phyloP scores from a whole-genome alignment of 2,888 invertebrate genomes.

The Cinara cedri region DNA sequence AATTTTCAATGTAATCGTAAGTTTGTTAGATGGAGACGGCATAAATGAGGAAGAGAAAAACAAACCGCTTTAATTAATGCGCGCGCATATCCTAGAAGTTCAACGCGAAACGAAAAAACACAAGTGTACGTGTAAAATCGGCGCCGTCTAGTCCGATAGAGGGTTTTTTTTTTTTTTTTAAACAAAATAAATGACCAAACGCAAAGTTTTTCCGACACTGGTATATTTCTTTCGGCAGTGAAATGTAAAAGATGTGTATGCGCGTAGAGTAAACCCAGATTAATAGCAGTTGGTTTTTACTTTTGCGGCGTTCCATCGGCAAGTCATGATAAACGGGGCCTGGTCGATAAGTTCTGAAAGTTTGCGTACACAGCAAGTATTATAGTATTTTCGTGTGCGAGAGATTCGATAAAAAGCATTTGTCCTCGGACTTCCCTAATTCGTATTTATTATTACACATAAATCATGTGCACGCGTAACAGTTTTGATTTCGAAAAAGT shows the following conservation, averaged over 20 bases:
- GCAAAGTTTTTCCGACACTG: constrained; percentile 32
- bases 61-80: no score
- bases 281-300: constrained; percentile 43
- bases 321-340: constrained; percentile 28
- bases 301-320: constrained; percentile 18
- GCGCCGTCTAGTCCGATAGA: constrained; percentile 37
- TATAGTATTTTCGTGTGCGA: no score
- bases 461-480: no score
- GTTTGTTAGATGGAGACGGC: no score
- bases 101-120: constrained; percentile 1
- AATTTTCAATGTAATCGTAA: no score
- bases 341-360: background rate
- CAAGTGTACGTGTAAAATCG: constrained; percentile 22
- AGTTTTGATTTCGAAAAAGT: no score
- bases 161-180: constrained; percentile 5
- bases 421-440: no score
- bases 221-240: background rate
- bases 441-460: no score
- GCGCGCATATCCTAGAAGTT: background rate
- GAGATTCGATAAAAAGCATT: no score
- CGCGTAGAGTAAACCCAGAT: constrained; percentile 35
- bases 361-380: no score
- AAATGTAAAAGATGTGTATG: constrained; percentile 8
- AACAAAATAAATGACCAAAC: constrained; percentile 42
- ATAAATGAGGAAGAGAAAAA: no score